Evolutionary conservation across 1,140 invertebrate species (phyloP).

Genomic region (Pseudomyrmex dendroicus): DNA sequence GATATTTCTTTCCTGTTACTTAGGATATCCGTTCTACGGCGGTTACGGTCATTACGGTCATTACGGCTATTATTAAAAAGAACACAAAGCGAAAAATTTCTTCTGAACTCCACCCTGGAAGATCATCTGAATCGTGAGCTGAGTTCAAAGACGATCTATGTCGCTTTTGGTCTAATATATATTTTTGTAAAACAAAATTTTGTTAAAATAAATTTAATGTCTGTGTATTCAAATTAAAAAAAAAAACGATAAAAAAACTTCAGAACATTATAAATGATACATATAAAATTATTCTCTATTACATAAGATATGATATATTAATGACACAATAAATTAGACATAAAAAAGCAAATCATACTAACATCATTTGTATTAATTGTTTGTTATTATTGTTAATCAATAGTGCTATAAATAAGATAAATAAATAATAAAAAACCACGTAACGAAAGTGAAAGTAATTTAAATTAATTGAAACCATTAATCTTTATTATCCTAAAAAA

Average conservation of each 20-base stretch:
- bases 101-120: constrained; percentile 21
- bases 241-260: no score
- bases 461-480: neutral
- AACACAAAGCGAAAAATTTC: constrained; percentile 7
- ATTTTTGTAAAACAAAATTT: neutral
- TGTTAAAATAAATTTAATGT: neutral
- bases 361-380: neutral
- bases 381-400: neutral
- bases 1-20: constrained; percentile 31
- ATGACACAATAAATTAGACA: constrained; percentile 19
- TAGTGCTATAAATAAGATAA: neutral
- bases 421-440: neutral
- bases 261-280: neutral
- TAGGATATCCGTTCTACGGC: constrained; percentile 75
- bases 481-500: neutral
- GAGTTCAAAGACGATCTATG: neutral
- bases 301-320: constrained; percentile 7
- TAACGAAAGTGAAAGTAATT: neutral
- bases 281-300: constrained; percentile 9
- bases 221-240: no score
- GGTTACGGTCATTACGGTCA: constrained; percentile 72
- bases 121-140: constrained; percentile 4
- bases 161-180: constrained; percentile 18
- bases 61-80: constrained; percentile 58
- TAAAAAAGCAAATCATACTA: constrained; percentile 26